A percentile compares a stretch with the other conserved stretches of the same genome.
phyloP scores from a whole-genome alignment of 2,888 invertebrate species.

The Agrotis ipsilon region DNA sequence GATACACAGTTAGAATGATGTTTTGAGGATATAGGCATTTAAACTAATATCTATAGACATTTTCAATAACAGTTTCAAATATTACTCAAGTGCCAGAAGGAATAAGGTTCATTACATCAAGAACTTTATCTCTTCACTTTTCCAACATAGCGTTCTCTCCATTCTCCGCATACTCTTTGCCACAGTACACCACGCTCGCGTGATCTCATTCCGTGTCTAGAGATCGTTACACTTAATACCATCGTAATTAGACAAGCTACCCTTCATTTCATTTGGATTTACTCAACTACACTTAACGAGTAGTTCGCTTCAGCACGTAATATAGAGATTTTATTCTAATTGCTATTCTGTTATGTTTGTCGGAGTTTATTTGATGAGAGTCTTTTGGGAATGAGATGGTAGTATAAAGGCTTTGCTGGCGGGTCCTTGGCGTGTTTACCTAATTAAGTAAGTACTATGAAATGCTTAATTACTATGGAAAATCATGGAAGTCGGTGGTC shows the following conservation, averaged over 20 bases:
- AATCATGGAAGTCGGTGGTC: no score
- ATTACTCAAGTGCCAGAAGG: no score
- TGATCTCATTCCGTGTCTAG: constrained; percentile 74
- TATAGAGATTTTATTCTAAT: constrained; percentile 64
- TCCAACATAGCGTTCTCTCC: background rate
- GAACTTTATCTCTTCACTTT: no score
- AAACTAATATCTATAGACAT: no score
- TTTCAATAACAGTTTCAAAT: no score
- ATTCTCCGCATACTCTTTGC: constrained; percentile 31
- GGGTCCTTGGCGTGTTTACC: no score
- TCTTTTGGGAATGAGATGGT: background rate
- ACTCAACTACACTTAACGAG: constrained; percentile 63
- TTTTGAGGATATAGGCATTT: no score
- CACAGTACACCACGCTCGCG: constrained; percentile 64
- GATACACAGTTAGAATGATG: no score
- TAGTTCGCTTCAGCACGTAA: constrained; percentile 63
- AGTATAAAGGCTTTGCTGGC: no score
- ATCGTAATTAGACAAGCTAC: constrained; percentile 77
- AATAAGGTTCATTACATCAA: no score
- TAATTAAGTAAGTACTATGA: no score
- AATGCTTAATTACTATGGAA: no score
- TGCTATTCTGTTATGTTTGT: constrained; percentile 22
- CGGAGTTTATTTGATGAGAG: constrained; percentile 19
- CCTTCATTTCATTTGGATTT: constrained; percentile 76
- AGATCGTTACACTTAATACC: constrained; percentile 72